Evolutionary conservation across 2,113 vertebrate species (phyloP).

Genomic region (Leuciscus idus): DNA sequence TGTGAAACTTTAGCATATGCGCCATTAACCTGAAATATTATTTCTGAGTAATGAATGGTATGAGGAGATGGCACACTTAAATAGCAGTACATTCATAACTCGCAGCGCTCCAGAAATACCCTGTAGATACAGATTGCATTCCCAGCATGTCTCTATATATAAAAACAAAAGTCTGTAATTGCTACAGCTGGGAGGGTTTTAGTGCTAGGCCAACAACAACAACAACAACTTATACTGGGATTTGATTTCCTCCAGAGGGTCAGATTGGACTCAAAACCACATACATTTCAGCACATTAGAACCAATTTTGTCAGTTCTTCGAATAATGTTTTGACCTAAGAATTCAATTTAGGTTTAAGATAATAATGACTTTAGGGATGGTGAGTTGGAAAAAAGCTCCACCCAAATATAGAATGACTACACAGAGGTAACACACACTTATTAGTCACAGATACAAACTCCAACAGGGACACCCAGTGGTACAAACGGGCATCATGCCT

Average conservation of each 20-base stretch:
- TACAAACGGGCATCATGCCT: neutral
- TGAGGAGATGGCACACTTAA: neutral
- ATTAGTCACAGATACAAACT: neutral
- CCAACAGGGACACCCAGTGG: slow-evolving; percentile 44
- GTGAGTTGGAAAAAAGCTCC: neutral
- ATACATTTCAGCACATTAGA: neutral
- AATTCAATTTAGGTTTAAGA: neutral
- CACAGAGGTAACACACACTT: neutral
- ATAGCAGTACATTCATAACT: slow-evolving; percentile 12
- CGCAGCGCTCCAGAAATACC: neutral
- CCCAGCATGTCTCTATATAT: neutral
- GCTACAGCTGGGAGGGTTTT: slow-evolving; percentile 8
- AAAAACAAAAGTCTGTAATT: slow-evolving; percentile 5
- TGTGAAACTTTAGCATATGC: neutral
- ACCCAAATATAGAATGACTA: neutral
- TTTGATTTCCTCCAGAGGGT: neutral
- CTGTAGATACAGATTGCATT: neutral
- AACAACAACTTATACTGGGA: neutral
- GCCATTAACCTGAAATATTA: slow-evolving; percentile 34
- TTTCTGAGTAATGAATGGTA: slow-evolving; percentile 4
- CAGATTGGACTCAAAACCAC: neutral
- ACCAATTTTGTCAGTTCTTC: neutral
- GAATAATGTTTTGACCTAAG: neutral
- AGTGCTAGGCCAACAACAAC: neutral
- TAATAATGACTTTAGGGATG: neutral